Conservation (phyloP, 2,888 invertebrate genomes). For the Calameuta filiformis region DNA sequence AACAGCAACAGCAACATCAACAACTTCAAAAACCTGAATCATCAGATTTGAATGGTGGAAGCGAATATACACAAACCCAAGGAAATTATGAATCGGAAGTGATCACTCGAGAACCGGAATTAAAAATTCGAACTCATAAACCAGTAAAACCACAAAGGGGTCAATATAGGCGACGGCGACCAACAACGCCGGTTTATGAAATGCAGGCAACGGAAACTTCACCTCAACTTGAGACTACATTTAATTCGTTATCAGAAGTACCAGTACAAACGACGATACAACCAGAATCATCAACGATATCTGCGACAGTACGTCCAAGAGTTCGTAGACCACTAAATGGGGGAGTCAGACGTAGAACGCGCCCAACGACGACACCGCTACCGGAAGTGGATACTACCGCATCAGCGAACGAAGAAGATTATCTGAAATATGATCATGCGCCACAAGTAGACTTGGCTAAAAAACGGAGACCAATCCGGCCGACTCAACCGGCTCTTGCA, state of each 20-base stretch:
- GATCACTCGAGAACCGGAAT: constrained; percentile 23
- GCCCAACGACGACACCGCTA: constrained; percentile 34
- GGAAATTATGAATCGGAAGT: background rate
- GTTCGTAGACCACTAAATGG: constrained; percentile 40
- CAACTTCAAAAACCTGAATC: background rate
- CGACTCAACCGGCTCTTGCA: constrained; percentile 30
- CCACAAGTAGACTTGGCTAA: constrained; percentile 35
- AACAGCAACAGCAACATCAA: background rate
- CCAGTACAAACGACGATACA: constrained; percentile 44
- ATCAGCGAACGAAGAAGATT: constrained; percentile 29
- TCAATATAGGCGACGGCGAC: constrained; percentile 45
- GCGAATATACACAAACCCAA: constrained; percentile 6
- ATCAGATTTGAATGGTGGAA: background rate
- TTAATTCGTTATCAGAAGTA: constrained; percentile 32
- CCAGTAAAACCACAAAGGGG: constrained; percentile 44
- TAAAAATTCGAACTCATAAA: constrained; percentile 37
- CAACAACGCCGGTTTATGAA: constrained; percentile 36
- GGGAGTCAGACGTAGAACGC: constrained; percentile 41
- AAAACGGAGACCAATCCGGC: constrained; percentile 40
- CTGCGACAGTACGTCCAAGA: constrained; percentile 32
- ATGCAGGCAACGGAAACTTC: constrained; percentile 27
- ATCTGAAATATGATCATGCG: constrained; percentile 38
- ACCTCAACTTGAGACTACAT: constrained; percentile 25
- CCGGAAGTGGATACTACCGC: background rate
- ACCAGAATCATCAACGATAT: constrained; percentile 36